These are phyloP conservation scores for Odontamblyopus lacepedii DNA, from an alignment of 2,797 vertebrate genomes.

Conservation along the genomic window DNA sequence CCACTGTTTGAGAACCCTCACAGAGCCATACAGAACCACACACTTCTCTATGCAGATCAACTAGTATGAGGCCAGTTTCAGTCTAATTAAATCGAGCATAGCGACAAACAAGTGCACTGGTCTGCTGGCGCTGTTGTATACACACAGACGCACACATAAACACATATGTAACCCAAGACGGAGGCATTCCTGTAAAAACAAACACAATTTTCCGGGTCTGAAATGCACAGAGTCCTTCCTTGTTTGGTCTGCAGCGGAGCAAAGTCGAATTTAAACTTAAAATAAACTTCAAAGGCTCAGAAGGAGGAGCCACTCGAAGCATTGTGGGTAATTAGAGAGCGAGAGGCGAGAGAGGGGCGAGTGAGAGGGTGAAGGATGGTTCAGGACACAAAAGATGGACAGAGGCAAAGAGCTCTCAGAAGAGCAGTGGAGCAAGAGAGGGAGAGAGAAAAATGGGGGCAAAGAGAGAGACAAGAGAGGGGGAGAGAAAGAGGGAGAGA, in stretches of 20 bases:
- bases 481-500: too few relatives aligned
- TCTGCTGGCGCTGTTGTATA: constrained; percentile 42
- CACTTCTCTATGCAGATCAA: too few relatives aligned
- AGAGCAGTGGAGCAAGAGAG: constrained; percentile 23
- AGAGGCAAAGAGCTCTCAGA: constrained; percentile 30
- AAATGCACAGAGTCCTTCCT: constrained; percentile 29
- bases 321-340: constrained; percentile 70
- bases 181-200: constrained; percentile 42
- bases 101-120: constrained; percentile 9
- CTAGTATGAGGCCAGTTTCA: constrained; percentile 35
- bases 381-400: constrained; percentile 61
- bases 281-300: constrained; percentile 73
- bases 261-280: constrained; percentile 64
- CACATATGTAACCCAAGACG: constrained; percentile 59
- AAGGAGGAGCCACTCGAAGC: constrained; percentile 63
- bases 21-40: too few relatives aligned
- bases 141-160: constrained; percentile 50
- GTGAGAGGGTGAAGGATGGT: constrained; percentile 56
- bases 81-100: constrained; percentile 20
- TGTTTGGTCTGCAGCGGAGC: constrained; percentile 70
- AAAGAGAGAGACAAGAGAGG: too few relatives aligned
- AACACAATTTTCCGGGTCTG: constrained; percentile 19
- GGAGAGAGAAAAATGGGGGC: constrained; percentile 11
- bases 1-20: too few relatives aligned
- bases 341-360: constrained; percentile 44